phyloP scores from a whole-genome alignment of 2,113 vertebrate species.

The Sander vitreus region DNA sequence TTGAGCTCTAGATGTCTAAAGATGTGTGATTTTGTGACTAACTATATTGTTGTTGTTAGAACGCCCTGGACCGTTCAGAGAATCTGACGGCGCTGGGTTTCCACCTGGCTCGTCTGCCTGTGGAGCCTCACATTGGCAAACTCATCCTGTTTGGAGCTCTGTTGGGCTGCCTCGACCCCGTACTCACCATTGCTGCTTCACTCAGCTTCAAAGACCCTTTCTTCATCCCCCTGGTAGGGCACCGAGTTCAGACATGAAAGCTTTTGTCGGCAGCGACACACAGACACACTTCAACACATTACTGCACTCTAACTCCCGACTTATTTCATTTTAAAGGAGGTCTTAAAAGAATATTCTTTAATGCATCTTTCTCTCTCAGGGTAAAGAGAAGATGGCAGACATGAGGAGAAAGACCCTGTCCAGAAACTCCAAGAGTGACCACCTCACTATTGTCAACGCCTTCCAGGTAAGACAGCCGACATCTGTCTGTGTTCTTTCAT shows the following conservation, averaged over 20 bases:
- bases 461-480: slow-evolving; percentile 85
- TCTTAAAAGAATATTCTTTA: background rate
- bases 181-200: slow-evolving; percentile 95
- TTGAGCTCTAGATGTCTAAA: background rate
- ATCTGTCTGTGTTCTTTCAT: background rate
- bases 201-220: slow-evolving; percentile 99
- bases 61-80: slow-evolving; percentile 92
- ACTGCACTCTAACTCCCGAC: background rate
- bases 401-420: slow-evolving; percentile 91
- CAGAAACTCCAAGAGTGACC: slow-evolving; percentile 93
- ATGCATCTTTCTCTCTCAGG: slow-evolving; percentile 78
- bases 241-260: slow-evolving; percentile 42
- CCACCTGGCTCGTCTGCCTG: slow-evolving; percentile 94
- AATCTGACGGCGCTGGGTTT: slow-evolving; percentile 94
- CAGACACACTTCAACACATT: slow-evolving; percentile 11
- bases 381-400: slow-evolving; percentile 97
- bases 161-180: slow-evolving; percentile 94
- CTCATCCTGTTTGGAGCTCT: slow-evolving; percentile 98
- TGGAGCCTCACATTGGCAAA: slow-evolving; percentile 97
- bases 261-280: background rate
- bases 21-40: slow-evolving; percentile 6
- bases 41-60: slow-evolving; percentile 80
- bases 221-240: slow-evolving; percentile 94
- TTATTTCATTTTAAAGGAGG: background rate
- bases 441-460: slow-evolving; percentile 95